A percentile compares a stretch with the other conserved stretches of the same genome.
Conservation (phyloP, 2,888 invertebrate species). For the Emmelina monodactyla region DNA sequence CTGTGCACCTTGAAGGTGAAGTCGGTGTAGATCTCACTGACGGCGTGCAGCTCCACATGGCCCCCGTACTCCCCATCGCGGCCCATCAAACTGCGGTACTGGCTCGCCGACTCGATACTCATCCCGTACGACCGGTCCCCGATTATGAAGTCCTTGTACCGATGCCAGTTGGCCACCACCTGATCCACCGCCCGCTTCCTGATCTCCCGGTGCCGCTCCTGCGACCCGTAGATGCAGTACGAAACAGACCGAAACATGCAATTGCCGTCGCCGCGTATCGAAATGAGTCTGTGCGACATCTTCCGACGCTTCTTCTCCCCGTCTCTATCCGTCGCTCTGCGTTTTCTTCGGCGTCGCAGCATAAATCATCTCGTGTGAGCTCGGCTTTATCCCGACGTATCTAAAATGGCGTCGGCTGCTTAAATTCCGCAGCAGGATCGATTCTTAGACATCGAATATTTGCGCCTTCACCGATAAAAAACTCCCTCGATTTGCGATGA, state of each 20-base stretch:
- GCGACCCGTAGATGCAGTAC: constrained; percentile 39
- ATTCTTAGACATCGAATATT: no score
- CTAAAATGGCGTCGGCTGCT: no score
- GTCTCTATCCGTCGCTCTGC: background rate
- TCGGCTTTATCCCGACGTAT: background rate
- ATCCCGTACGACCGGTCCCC: constrained; percentile 44
- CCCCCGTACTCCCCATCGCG: constrained; percentile 50
- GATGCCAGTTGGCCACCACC: constrained; percentile 39
- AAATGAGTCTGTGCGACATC: constrained; percentile 34
- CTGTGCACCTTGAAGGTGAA: constrained; percentile 47
- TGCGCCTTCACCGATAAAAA: no score
- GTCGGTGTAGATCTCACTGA: constrained; percentile 38
- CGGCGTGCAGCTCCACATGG: constrained; percentile 45
- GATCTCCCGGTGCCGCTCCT: constrained; percentile 45
- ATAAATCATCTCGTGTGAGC: background rate
- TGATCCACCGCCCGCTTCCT: constrained; percentile 35
- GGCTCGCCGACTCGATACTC: constrained; percentile 23
- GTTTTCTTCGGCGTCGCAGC: constrained; percentile 2
- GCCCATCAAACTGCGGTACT: constrained; percentile 40
- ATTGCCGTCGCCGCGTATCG: constrained; percentile 49
- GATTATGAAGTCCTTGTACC: constrained; percentile 50
- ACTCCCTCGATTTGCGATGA: no score
- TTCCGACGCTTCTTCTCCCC: constrained; percentile 6
- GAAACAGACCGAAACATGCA: constrained; percentile 49
- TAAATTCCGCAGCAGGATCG: no score